phyloP scores from a whole-genome alignment of 2,888 invertebrate species.

The Lymantria monacha region DNA sequence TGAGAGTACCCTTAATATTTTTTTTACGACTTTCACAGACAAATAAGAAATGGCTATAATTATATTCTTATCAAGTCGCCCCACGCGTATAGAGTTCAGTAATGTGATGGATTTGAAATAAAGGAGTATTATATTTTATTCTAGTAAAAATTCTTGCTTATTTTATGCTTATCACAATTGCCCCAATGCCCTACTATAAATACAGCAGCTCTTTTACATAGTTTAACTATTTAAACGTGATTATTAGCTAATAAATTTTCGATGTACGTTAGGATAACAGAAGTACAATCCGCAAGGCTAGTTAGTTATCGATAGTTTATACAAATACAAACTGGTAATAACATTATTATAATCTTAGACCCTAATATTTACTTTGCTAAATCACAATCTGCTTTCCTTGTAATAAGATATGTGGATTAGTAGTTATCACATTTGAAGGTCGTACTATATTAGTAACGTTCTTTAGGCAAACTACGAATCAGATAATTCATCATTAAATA shows the following conservation, averaged over 20 bases:
- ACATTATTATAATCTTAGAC: neutral
- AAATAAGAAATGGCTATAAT: too few species aligned
- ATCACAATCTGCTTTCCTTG: neutral
- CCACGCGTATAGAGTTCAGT: too few species aligned
- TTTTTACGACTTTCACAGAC: too few species aligned
- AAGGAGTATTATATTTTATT: too few species aligned
- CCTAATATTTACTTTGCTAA: neutral
- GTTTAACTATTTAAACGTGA: neutral
- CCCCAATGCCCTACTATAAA: too few species aligned
- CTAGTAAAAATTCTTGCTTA: too few species aligned
- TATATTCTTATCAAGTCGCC: too few species aligned
- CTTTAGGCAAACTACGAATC: neutral
- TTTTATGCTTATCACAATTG: too few species aligned
- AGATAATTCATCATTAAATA: slow-evolving; percentile 2
- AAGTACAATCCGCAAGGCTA: neutral
- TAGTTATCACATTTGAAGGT: neutral
- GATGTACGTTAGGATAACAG: neutral
- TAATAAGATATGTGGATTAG: neutral
- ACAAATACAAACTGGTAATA: neutral
- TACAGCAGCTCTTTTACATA: neutral
- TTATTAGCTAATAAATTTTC: slow-evolving; percentile 4
- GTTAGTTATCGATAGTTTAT: neutral
- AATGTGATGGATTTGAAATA: too few species aligned
- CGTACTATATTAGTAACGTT: neutral
- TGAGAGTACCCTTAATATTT: too few species aligned